A percentile compares a stretch with the other conserved stretches of the same genome.
Evolutionary conservation across 2,113 vertebrate genomes (phyloP).

Genomic region (Antechinus stuartii): DNA sequence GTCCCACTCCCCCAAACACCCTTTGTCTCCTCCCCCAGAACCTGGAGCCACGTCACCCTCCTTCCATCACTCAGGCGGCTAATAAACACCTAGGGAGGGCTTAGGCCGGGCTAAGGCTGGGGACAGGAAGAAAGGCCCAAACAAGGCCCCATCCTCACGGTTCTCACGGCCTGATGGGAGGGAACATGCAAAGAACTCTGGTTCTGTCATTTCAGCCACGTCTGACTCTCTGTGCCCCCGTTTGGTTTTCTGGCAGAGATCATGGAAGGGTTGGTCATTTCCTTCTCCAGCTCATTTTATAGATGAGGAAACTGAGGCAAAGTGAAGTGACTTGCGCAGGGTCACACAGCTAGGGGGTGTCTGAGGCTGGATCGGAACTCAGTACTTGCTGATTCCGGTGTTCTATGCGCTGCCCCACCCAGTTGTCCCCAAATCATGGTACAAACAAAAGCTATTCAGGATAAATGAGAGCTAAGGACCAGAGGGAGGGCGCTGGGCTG

Average conservation of each 20-base stretch:
- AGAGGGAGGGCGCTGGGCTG: too few relatives aligned
- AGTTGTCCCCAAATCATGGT: too few relatives aligned
- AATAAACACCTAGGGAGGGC: not conserved
- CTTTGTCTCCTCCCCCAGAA: not conserved
- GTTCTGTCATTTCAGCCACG: too few relatives aligned
- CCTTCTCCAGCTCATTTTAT: not conserved
- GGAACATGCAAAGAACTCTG: too few relatives aligned
- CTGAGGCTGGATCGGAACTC: too few relatives aligned
- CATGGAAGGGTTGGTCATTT: not conserved
- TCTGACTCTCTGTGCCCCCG: too few relatives aligned
- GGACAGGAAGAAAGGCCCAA: not conserved
- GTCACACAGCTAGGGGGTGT: too few relatives aligned
- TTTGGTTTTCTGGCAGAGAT: too few relatives aligned
- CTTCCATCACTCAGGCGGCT: not conserved
- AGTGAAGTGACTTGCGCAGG: not conserved
- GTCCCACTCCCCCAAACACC: not conserved
- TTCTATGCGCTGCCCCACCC: too few relatives aligned
- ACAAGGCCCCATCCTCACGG: not conserved
- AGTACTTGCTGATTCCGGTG: too few relatives aligned
- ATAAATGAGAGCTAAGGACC: too few relatives aligned
- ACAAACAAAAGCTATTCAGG: too few relatives aligned
- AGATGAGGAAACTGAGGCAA: not conserved
- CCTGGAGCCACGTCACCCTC: not conserved
- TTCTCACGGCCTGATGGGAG: not conserved
- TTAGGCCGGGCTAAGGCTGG: not conserved